Evolutionary conservation across 2,113 vertebrate genomes (phyloP), one percentile per base, ranked within the genome.

Genomic region (Chaenocephalus aceratus): DNA sequence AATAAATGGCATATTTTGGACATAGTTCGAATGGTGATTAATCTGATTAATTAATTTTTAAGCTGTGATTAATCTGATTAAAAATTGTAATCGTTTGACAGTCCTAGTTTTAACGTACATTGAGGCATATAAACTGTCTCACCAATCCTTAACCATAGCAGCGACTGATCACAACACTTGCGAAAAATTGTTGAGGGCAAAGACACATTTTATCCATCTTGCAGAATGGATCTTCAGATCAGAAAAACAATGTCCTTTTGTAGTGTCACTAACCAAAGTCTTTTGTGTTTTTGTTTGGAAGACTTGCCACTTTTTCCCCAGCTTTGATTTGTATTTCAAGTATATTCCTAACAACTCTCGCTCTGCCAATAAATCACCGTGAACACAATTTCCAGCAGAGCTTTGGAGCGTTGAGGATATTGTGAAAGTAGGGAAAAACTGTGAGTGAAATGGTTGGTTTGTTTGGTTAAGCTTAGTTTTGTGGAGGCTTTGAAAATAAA

Each of bases 401-500:
- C 18, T 57, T 14, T 18, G 14, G 21, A 48, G 14, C 3, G 45
- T 18, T 53, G 30, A 41, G 30, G 45, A 57, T n/a, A 54, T 4
- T 10, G 4, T 16, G 34, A 8, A 21, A 5, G 21, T 46, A 73
- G 30, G 44, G 26, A 52, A n/a, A 68, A 68, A 10, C 21, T 34
- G 2, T 23, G 10, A 53, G 14, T 62, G 16, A n/a, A 59, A 59
- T 10, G 18, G 18, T 12, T 26, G 51, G 23, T 48, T 60, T 72
- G 13, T 71, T 51, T 63, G 58, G 11, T 18, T 1, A 49, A 63
- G 51, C 16, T 23, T 57, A 14, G 44, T 12, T 49, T 6, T 79
- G 15, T 5, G 14, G 36, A 49, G 23, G 49, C 56, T 60, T 73
- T 41, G n/a, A 71, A 75, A 65, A 13, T 41, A 13, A 53, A 52